phyloP scores from a whole-genome alignment of 2,113 vertebrate species.

The Quiscalus mexicanus region DNA sequence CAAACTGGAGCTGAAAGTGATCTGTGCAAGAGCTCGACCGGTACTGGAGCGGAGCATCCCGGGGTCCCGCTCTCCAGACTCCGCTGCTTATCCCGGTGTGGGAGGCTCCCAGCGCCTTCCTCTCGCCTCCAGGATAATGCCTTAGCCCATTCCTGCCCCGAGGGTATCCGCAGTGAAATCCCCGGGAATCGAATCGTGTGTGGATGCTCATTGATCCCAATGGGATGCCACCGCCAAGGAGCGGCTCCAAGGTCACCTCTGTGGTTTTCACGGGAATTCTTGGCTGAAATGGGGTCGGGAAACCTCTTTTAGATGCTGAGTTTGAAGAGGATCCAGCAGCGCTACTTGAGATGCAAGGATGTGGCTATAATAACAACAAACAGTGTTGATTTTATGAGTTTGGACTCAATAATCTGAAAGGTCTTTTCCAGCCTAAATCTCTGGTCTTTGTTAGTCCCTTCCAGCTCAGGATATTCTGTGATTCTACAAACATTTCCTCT shows the following conservation, averaged over 20 bases:
- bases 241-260: neutral
- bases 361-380: neutral
- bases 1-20: rapidly evolving
- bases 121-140: rapidly evolving
- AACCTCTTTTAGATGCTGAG: neutral
- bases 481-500: neutral
- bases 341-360: neutral
- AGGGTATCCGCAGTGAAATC: neutral
- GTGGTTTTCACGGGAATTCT: neutral
- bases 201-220: neutral
- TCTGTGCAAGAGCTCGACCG: neutral
- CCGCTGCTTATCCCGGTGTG: neutral
- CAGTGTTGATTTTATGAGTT: neutral
- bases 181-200: neutral
- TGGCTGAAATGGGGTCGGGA: neutral
- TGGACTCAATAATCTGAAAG: neutral
- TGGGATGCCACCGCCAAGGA: neutral
- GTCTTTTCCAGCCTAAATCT: neutral
- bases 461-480: neutral
- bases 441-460: neutral
- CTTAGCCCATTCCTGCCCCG: neutral
- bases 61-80: neutral
- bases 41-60: neutral
- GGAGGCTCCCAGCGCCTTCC: neutral
- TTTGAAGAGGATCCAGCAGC: neutral